These are phyloP conservation scores for Hyposoter dolosus DNA, from an alignment of 2,888 invertebrate species.

Conservation along the genomic window DNA sequence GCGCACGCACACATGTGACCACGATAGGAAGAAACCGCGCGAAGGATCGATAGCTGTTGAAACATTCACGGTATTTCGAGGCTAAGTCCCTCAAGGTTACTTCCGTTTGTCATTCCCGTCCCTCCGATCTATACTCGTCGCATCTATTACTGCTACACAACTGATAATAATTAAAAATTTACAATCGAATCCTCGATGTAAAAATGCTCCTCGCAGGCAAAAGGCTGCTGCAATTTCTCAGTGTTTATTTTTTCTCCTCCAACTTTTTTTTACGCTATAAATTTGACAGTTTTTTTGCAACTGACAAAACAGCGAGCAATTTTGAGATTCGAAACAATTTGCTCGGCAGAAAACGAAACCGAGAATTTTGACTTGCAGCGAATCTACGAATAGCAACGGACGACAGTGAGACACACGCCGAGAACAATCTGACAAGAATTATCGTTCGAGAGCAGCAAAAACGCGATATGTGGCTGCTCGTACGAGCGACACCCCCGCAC, in stretches of 20 bases:
- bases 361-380: not conserved
- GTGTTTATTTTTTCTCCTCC: not conserved
- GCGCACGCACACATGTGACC: constrained; percentile 67
- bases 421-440: constrained; percentile 10
- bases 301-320: not conserved
- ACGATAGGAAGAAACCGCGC: constrained; percentile 28
- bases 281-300: not conserved
- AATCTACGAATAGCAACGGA: not conserved
- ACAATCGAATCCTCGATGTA: not conserved
- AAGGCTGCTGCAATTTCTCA: not conserved
- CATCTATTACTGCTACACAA: constrained; percentile 2
- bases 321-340: not conserved
- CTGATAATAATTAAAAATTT: not conserved
- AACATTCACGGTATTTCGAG: constrained; percentile 75
- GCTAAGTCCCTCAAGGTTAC: constrained; percentile 64
- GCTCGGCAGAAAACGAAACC: not conserved
- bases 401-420: not conserved
- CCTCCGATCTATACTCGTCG: constrained; percentile 2
- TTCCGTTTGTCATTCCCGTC: constrained; percentile 64
- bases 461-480: constrained; percentile 68
- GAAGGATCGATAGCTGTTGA: constrained; percentile 76
- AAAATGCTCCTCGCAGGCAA: not conserved
- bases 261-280: not conserved
- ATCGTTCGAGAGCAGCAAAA: constrained; percentile 32
- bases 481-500: constrained; percentile 77